A percentile compares a stretch with the other conserved stretches of the same genome.
Conservation (phyloP, 2,113 vertebrate species). For the Orientallactaga bullata region DNA sequence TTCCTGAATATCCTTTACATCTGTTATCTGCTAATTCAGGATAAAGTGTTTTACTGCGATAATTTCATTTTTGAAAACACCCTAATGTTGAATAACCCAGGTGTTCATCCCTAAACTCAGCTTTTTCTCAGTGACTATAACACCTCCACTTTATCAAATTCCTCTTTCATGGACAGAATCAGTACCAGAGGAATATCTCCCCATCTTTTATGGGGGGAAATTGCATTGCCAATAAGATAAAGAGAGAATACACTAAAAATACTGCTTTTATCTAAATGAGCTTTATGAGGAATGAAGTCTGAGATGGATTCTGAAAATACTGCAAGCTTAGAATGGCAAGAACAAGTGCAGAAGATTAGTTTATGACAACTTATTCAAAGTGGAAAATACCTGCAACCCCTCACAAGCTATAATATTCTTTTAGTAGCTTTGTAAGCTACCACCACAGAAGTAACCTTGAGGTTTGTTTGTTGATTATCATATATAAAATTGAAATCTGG, state of each 20-base stretch:
- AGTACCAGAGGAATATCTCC: conserved; percentile 17
- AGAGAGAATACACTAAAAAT: not conserved
- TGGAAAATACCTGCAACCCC: not conserved
- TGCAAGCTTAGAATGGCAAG: not conserved
- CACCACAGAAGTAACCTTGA: not conserved
- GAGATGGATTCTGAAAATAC: not conserved
- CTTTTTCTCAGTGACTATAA: not conserved
- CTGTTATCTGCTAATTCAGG: not conserved
- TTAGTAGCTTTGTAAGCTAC: not conserved
- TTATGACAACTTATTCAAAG: conserved; percentile 24
- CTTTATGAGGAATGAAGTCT: conserved; percentile 1
- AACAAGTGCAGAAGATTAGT: not conserved
- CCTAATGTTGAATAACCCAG: not conserved
- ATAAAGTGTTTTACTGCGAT: not conserved
- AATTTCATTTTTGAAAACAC: conserved; percentile 23
- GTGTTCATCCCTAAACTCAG: not conserved
- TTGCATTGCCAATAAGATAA: not conserved
- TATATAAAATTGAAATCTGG: not conserved
- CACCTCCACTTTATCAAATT: not conserved
- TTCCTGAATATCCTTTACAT: not conserved
- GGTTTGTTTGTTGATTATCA: not conserved
- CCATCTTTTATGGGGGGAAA: not conserved
- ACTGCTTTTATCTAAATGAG: not conserved
- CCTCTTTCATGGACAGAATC: not conserved
- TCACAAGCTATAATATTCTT: conserved; percentile 16